A percentile compares a stretch with the other conserved stretches of the same genome.
These are phyloP conservation scores for Ficedula albicollis DNA, from an alignment of 2,797 vertebrate genomes.

Conservation along the genomic window DNA sequence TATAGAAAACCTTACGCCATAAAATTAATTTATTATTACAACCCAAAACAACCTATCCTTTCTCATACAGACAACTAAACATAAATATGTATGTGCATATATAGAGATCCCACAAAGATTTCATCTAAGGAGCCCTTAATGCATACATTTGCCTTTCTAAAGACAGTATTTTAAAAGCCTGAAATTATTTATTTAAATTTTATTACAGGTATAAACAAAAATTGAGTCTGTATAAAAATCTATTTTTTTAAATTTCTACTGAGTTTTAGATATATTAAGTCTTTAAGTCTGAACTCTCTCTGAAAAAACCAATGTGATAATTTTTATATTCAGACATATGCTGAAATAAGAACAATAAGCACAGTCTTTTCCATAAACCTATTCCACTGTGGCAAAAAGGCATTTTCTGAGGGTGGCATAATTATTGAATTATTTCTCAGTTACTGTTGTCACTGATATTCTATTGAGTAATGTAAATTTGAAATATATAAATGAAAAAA, in stretches of 20 bases:
- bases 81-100: background rate
- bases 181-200: background rate
- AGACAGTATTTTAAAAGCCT: background rate
- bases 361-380: background rate
- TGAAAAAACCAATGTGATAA: background rate
- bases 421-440: background rate
- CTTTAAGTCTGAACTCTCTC: background rate
- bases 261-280: background rate
- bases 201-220: background rate
- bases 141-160: background rate
- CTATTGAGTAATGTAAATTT: background rate
- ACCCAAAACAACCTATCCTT: background rate
- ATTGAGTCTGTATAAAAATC: background rate
- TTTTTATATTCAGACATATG: background rate
- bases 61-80: background rate
- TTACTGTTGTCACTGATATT: background rate
- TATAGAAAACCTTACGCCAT: background rate
- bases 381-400: background rate
- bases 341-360: background rate
- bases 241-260: conserved; percentile 2
- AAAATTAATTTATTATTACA: background rate
- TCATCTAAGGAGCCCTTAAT: background rate
- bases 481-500: background rate
- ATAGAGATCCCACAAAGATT: background rate
- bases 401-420: background rate